Base-by-base conservation (phyloP, 2,797 vertebrate genomes). In the Danio kyathit region DNA sequence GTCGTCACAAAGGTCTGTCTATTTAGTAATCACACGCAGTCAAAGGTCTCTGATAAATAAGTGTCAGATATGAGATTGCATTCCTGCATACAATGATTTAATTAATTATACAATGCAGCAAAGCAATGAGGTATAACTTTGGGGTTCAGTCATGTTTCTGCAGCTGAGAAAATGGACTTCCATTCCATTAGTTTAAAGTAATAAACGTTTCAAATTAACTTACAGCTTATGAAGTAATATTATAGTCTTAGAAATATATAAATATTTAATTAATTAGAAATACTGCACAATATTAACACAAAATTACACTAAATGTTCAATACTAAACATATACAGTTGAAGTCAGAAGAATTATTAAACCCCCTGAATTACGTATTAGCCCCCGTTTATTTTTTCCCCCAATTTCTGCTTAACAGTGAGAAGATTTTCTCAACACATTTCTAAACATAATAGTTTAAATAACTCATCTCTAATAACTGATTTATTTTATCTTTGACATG, bases 41-140 rank as follows among this genome's bases (percentile, higher is more conserved):
- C 86, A 90, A 92, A 93, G 89, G 87, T 92, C 85, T 87, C 81
- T 61, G 82, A 82, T 73, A 82, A 74, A 73, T 79, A 9, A 76
- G 57, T 17, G 2, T 19, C 29, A 78, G 66, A 79, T 77, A 76
- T 60, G 21, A 64, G 7, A 38, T 38, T 52, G 43, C 8, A 40
- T 51, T 70, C 1, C 48, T 13, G 17, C 6, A 67, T 14, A 61
- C 43, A 44, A 49, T 38, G 3, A 61, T 11, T 60, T 14, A 2
- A 57, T 65, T 14, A 59, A 1, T 48, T 66, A 21, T 64, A 72
- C 1, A 51, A 1, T n/a, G 44, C 63, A 77, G 8, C 40, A 40
- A 70, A 8, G 11, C 6, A n/a, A 5, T 46, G n/a, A 19, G 5
- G 9, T 4, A 40, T 16, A 29, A 69, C 6, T 29, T 29, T 29